phyloP scores from a whole-genome alignment of 2,113 vertebrate genomes.

The Percina caprodes region DNA sequence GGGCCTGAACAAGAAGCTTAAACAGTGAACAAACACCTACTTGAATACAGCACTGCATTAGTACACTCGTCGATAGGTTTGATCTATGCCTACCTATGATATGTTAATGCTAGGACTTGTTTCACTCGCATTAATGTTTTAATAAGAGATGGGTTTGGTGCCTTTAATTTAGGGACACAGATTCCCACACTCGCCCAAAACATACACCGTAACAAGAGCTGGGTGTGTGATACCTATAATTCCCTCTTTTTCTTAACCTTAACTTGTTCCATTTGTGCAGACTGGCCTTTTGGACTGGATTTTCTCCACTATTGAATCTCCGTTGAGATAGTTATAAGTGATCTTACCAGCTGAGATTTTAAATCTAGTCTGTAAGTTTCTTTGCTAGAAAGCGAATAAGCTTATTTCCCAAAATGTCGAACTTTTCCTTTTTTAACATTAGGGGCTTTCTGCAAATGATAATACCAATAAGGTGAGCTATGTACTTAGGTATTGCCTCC shows the following conservation, averaged over 20 bases:
- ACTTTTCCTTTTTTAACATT: not conserved
- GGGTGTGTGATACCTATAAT: not conserved
- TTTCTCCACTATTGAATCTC: not conserved
- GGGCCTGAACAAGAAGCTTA: conserved; percentile 81
- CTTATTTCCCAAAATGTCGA: not conserved
- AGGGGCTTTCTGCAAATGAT: not conserved
- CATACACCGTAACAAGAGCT: conserved; percentile 6
- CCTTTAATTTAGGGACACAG: not conserved
- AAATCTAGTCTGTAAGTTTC: not conserved
- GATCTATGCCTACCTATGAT: not conserved
- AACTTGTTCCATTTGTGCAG: conserved; percentile 16
- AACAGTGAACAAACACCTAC: conserved; percentile 47
- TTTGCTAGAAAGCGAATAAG: not conserved
- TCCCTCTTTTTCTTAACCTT: conserved; percentile 6
- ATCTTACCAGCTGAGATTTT: not conserved
- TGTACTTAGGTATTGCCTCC: not conserved
- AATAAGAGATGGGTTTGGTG: conserved; percentile 1
- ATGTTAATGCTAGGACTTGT: not conserved
- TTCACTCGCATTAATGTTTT: not conserved
- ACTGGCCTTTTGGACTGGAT: not conserved
- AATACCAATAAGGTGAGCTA: not conserved
- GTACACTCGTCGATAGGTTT: not conserved
- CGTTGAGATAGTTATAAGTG: not conserved
- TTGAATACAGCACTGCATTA: not conserved
- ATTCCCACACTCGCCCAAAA: not conserved